Evolutionary conservation across 1,140 invertebrate genomes (phyloP).

Genomic region (Hylyphantes graminicola): DNA sequence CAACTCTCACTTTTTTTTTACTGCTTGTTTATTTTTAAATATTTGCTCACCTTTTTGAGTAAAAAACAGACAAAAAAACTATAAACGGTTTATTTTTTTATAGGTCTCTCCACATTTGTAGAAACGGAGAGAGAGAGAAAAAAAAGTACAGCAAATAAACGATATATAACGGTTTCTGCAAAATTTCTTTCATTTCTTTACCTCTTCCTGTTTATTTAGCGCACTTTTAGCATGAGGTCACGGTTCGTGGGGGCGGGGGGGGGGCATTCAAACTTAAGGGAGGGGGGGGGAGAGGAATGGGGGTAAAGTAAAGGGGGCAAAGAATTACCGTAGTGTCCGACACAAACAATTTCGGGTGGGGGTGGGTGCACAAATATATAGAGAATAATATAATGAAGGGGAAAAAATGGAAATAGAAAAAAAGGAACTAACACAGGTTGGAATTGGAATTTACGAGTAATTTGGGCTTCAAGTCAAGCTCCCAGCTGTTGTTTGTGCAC

Average conservation of each 20-base stretch:
- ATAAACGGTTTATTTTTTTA: conserved; percentile 13
- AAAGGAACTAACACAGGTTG: conserved; percentile 18
- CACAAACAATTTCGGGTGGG: conserved; percentile 55
- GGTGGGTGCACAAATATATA: conserved; percentile 39
- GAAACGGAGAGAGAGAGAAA: conserved; percentile 21
- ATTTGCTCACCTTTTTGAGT: conserved; percentile 27
- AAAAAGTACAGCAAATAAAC: conserved; percentile 46
- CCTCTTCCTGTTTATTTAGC: conserved; percentile 59
- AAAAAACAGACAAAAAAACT: not conserved
- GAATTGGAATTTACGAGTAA: conserved; percentile 51
- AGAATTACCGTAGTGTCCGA: conserved; percentile 44
- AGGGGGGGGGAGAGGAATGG: conserved; percentile 23
- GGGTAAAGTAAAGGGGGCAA: conserved; percentile 1
- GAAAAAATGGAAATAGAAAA: conserved; percentile 43
- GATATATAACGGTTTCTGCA: conserved; percentile 56
- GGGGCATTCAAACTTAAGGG: not conserved
- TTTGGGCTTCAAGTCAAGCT: conserved; percentile 42
- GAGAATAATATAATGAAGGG: conserved; percentile 51
- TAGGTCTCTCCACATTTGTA: not conserved
- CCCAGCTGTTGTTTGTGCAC: conserved; percentile 57
- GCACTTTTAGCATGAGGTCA: conserved; percentile 49
- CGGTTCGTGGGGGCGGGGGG: conserved; percentile 20
- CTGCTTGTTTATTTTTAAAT: conserved; percentile 20
- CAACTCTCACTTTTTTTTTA: conserved; percentile 4
- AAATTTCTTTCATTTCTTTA: conserved; percentile 1